A percentile compares a stretch with the other conserved stretches of the same genome.
phyloP scores from a whole-genome alignment of 2,888 invertebrate genomes.

The Thymelicus sylvestris region DNA sequence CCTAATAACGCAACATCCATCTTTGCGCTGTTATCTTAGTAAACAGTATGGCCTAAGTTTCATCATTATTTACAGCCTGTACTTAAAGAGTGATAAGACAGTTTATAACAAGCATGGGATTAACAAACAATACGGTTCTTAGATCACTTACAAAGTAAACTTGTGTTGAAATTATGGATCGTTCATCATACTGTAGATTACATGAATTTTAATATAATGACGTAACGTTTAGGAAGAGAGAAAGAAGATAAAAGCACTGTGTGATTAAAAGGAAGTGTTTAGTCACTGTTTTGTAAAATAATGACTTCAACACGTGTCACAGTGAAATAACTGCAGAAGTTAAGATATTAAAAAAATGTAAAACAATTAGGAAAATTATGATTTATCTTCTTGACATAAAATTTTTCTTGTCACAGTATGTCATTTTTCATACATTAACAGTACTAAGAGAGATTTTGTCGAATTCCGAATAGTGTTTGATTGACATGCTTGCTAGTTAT shows the following conservation, averaged over 20 bases:
- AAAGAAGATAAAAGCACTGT: not conserved
- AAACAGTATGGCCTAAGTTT: conserved; percentile 35
- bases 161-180: not conserved
- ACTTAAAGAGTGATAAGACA: conserved; percentile 20
- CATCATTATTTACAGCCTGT: conserved; percentile 38
- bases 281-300: no score
- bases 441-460: no score
- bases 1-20: conserved; percentile 26
- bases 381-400: no score
- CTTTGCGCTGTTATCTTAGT: conserved; percentile 33
- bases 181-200: not conserved
- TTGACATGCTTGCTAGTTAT: no score
- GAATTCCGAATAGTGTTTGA: no score
- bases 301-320: no score
- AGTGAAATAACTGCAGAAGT: no score
- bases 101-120: conserved; percentile 24
- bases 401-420: no score
- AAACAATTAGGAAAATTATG: no score
- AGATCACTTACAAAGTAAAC: conserved; percentile 7
- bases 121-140: conserved; percentile 25
- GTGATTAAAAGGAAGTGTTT: not conserved
- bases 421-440: no score
- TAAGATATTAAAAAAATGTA: no score
- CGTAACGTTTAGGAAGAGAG: no score
- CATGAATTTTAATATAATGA: not conserved